Base-by-base conservation (phyloP, 2,888 invertebrate genomes). In the Spilosoma lubricipeda region DNA sequence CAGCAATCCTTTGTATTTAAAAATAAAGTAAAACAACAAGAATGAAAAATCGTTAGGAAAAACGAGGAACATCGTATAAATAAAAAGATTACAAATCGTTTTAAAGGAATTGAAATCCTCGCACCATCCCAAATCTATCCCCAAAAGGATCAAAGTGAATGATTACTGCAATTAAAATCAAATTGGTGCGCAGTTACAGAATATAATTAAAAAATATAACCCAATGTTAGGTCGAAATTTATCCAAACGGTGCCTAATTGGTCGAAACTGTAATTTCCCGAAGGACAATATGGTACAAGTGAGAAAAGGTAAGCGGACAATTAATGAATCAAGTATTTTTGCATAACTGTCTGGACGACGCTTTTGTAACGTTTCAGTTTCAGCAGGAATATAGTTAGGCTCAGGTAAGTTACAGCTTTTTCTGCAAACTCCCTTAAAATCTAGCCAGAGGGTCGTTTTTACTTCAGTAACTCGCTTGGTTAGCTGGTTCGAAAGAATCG, bases 211-310 rank as follows among this genome's bases (percentile, higher is more conserved):
- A 93, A 93, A 93, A 92, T 90, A 93, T 91, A 89, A 90, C 86
- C 83, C 83, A 83, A 85, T 90, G 91, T 92, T 91, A 89, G 88
- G 88, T 87, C 79, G 86, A 87, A 93, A 93, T 94, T 93, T 93
- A 93, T 93, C 89, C 88, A 86, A 85, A 85, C 87, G 89, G 85
- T 83, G 88, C 89, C 92, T 94, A 94, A 94, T 94, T 94, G 93
- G 91, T 90, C 89, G 88, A 91, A 93, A 91, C 91, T 91, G 93
- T 93, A 93, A 94, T 94, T 94, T 94, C 94, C 94, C 94, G 90
- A 79, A 91, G 94, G 94, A 90, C 82, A 68, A 69, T 67, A 66
- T 79, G 88, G 86, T 69, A 20, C 75, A 88, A 84, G 81, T 8
- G n/a, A 81, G 23, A 13, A 73, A 52, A 79, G 45, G 56, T 39